A percentile compares a stretch with the other conserved stretches of the same genome.
phyloP scores from a whole-genome alignment of 2,113 vertebrate species.

The Mandrillus leucophaeus region DNA sequence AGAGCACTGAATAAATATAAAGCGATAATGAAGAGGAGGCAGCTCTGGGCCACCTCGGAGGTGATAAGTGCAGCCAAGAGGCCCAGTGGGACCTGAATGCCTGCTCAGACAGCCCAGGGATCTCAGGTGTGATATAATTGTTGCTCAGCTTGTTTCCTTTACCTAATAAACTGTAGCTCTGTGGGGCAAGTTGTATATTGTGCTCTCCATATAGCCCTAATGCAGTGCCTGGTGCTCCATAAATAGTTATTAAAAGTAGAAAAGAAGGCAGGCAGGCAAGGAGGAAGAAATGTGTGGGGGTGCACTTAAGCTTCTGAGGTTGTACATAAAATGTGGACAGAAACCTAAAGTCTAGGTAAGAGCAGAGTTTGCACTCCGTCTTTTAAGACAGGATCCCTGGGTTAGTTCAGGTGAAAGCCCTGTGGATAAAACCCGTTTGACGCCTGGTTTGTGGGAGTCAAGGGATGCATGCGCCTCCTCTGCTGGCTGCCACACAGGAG shows the following conservation, averaged over 20 bases:
- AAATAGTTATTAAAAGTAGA: not conserved
- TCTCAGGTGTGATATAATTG: not conserved
- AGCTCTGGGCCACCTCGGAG: not conserved
- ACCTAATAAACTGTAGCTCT: not conserved
- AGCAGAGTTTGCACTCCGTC: not conserved
- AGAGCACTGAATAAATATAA: not conserved
- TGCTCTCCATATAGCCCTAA: not conserved
- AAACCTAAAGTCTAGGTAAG: not conserved
- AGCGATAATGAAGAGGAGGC: not conserved
- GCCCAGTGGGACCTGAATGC: not conserved
- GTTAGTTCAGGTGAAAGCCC: not conserved
- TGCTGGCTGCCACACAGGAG: not conserved
- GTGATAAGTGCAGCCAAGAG: not conserved
- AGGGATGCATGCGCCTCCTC: not conserved
- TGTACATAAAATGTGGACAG: not conserved
- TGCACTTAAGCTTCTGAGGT: not conserved
- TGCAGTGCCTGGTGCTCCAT: not conserved
- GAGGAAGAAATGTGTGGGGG: not conserved
- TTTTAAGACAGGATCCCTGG: too few species aligned
- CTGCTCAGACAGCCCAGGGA: not conserved
- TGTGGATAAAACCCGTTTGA: too few species aligned
- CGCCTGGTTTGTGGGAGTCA: not conserved
- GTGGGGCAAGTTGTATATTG: not conserved
- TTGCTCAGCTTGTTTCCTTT: not conserved
- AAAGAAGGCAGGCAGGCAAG: not conserved